Evolutionary conservation across 2,797 vertebrate species (phyloP).

Genomic region (Enteromius afrohamiltoni): DNA sequence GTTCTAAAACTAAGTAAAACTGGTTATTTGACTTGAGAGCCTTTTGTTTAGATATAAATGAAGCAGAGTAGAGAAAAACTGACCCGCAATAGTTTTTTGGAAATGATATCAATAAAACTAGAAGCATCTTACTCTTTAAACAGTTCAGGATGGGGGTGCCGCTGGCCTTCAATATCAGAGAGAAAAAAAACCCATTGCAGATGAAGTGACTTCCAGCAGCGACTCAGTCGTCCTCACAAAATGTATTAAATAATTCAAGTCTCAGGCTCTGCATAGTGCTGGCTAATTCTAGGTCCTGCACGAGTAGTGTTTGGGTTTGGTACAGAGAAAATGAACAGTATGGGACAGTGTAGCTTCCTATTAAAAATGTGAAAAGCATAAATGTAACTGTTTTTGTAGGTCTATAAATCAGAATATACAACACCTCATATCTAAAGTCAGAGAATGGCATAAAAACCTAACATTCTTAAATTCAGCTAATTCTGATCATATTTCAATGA

Average conservation of each 20-base stretch:
- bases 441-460: not conserved
- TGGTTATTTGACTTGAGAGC: not conserved
- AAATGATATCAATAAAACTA: not conserved
- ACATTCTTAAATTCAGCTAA: not conserved
- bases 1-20: not conserved
- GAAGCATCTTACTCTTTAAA: not conserved
- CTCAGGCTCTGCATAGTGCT: constrained; percentile 64
- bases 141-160: constrained; percentile 58
- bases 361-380: not conserved
- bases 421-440: not conserved
- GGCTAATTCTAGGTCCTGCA: constrained; percentile 38
- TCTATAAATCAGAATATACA: no score
- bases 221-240: constrained; percentile 74
- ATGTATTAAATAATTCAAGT: constrained; percentile 75
- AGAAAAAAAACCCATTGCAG: constrained; percentile 55
- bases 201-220: constrained; percentile 41
- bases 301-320: not conserved
- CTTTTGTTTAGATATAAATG: not conserved
- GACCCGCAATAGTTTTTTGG: not conserved
- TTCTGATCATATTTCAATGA: not conserved
- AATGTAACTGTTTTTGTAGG: not conserved
- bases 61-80: not conserved
- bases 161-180: constrained; percentile 67
- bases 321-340: not conserved
- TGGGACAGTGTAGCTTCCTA: not conserved